These are phyloP conservation scores for Phaetusa simplex DNA, from an alignment of 2,113 vertebrate genomes.

Conservation along the genomic window DNA sequence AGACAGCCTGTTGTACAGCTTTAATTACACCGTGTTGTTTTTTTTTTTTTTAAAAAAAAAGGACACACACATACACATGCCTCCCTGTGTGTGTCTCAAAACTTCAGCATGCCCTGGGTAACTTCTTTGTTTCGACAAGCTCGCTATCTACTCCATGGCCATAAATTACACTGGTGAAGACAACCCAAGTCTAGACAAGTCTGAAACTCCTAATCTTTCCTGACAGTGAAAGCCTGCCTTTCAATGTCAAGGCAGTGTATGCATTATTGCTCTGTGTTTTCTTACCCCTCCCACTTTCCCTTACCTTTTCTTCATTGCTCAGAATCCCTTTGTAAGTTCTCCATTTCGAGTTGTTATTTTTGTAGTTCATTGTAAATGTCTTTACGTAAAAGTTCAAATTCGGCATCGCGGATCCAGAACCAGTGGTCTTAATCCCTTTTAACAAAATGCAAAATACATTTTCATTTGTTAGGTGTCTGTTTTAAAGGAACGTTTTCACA, in stretches of 20 bases:
- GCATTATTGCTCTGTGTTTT: neutral
- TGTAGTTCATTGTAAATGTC: conserved; percentile 80
- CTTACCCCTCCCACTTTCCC: neutral
- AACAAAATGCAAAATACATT: conserved; percentile 4
- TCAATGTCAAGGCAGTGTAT: neutral
- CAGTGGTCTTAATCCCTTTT: conserved; percentile 81
- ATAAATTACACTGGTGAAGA: conserved; percentile 1
- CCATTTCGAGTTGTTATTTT: conserved; percentile 81
- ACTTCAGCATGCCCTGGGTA: neutral
- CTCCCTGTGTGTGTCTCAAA: neutral
- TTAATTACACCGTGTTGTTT: neutral
- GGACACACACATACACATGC: neutral
- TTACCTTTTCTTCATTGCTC: conserved; percentile 78
- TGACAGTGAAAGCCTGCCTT: neutral
- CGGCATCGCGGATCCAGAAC: conserved; percentile 71
- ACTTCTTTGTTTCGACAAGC: neutral
- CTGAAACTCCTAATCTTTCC: neutral
- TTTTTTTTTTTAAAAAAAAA: neutral
- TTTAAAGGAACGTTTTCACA: conserved; percentile 3
- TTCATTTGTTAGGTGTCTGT: neutral
- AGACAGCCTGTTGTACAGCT: neutral
- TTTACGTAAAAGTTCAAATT: conserved; percentile 79
- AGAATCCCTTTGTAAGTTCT: conserved; percentile 77
- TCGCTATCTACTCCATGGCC: neutral
- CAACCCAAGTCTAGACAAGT: conserved; percentile 15